phyloP scores from a whole-genome alignment of 2,888 invertebrate species.

The Crocallis elinguaria region DNA sequence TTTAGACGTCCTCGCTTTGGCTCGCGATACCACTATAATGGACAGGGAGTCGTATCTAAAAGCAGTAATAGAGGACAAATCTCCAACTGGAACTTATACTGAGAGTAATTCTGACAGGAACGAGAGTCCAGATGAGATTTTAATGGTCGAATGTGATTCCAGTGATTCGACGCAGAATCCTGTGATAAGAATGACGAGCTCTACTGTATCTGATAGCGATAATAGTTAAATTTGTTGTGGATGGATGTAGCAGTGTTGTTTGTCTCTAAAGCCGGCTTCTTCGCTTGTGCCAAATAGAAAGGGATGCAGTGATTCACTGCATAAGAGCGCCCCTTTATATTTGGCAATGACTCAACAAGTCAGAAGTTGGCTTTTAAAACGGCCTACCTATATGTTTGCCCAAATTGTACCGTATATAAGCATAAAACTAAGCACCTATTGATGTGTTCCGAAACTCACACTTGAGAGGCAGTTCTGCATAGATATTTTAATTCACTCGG shows the following conservation, averaged over 20 bases:
- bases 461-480: too few relatives aligned
- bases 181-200: conserved; percentile 78
- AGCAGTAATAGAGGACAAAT: conserved; percentile 79
- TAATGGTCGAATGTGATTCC: conserved; percentile 80
- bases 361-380: too few relatives aligned
- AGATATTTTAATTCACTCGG: too few relatives aligned
- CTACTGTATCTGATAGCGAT: conserved; percentile 76
- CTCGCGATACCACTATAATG: conserved; percentile 70
- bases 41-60: conserved; percentile 77
- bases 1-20: conserved; percentile 72
- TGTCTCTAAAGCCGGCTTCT: background rate
- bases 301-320: too few relatives aligned
- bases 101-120: conserved; percentile 79
- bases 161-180: conserved; percentile 79
- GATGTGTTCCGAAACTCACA: too few relatives aligned
- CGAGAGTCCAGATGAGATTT: conserved; percentile 76
- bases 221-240: conserved; percentile 60
- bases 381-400: too few relatives aligned
- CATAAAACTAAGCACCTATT: too few relatives aligned
- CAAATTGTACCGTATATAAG: too few relatives aligned
- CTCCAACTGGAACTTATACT: conserved; percentile 76
- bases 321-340: too few relatives aligned
- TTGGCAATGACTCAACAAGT: too few relatives aligned
- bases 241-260: background rate
- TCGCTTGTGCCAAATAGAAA: background rate